phyloP scores from a whole-genome alignment of 2,113 vertebrate species.

The Anser brachyrhynchus region DNA sequence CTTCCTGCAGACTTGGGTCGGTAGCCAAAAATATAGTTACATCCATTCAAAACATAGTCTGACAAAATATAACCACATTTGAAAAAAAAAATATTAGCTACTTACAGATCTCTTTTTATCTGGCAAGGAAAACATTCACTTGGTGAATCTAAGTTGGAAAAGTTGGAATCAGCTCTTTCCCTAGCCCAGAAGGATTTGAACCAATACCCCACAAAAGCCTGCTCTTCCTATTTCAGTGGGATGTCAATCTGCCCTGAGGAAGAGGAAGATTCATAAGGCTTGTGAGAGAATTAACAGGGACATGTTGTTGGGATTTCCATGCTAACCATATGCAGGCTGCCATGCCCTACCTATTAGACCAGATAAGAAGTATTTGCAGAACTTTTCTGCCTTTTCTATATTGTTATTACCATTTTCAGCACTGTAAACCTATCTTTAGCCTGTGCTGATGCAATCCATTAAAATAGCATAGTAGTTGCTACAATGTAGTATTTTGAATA shows the following conservation, averaged over 20 bases:
- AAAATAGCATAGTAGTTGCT: not conserved
- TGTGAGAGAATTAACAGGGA: not conserved
- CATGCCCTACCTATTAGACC: not conserved
- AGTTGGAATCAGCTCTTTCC: not conserved
- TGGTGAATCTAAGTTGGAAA: not conserved
- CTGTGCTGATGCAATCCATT: not conserved
- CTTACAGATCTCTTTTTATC: not conserved
- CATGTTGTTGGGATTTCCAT: not conserved
- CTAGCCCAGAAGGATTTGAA: not conserved
- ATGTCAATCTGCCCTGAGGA: not conserved
- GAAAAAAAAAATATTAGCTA: not conserved
- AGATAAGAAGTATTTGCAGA: not conserved
- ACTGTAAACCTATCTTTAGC: not conserved
- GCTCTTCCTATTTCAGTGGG: not conserved
- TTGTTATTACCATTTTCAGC: not conserved
- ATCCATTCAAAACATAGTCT: not conserved
- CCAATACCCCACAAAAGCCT: not conserved
- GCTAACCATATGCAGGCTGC: not conserved
- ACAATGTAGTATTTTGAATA: no score
- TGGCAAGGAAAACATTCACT: not conserved
- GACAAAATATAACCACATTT: not conserved
- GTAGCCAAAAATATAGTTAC: not conserved
- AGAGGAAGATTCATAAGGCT: not conserved
- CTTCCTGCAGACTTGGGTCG: not conserved
- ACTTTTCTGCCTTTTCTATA: not conserved